These are phyloP conservation scores for Myrmophylax atrothorax DNA, from an alignment of 2,113 vertebrate genomes.

Conservation along the genomic window DNA sequence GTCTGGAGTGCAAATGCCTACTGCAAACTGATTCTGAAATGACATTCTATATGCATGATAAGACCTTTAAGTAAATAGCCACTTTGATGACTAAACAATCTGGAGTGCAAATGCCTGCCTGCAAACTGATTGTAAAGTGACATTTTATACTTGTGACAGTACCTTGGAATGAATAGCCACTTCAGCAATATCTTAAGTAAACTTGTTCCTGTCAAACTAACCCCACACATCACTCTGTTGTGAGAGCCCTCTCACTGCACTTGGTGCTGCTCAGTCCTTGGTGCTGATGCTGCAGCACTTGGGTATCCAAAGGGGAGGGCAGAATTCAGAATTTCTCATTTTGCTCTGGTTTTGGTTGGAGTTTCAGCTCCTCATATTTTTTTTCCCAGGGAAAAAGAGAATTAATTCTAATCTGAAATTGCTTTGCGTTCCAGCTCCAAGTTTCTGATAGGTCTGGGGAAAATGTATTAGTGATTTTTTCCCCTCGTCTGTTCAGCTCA, in stretches of 20 bases:
- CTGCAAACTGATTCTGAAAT: neutral
- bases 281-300: neutral
- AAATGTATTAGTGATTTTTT: neutral
- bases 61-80: neutral
- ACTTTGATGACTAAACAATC: conserved; percentile 14
- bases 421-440: neutral
- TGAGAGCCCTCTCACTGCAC: neutral
- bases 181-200: neutral
- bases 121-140: neutral
- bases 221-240: accelerated
- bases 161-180: neutral
- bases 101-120: neutral
- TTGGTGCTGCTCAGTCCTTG: neutral
- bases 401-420: neutral
- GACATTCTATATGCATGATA: neutral
- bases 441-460: neutral
- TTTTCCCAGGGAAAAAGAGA: neutral
- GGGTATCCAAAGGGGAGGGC: neutral
- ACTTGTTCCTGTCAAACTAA: neutral
- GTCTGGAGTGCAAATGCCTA: neutral
- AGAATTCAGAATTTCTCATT: neutral
- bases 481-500: neutral
- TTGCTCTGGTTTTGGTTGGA: neutral
- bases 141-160: neutral
- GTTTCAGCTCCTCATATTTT: neutral